Base-by-base conservation (phyloP, 2,797 vertebrate species). In the Lophius americanus region DNA sequence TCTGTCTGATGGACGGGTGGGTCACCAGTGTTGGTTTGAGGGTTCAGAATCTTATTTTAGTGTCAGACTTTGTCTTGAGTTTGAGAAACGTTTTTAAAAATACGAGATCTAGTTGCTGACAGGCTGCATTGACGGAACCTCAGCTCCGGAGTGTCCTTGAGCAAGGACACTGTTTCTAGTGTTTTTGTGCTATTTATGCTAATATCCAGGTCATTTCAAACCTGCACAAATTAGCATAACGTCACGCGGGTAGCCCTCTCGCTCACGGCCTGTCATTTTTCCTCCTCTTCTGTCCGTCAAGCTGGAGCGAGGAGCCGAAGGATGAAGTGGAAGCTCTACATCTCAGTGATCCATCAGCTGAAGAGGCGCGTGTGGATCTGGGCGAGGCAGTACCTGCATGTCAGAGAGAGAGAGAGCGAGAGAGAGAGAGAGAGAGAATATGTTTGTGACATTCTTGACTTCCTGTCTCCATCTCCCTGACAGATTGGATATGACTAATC, bases 291-390 rank as follows among this genome's bases (percentile, higher is more conserved):
- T 51, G 48, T 70, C 73, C 88, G 57, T 91, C 67, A 68, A 96
- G 95, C 85, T 64, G 89, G 89, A 70, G 95, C 92, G 95, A 11
- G 85, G 88, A 95, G 73, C 73, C 96, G 86, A 95, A 95, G 86
- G 93, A 93, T 44, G 94, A 95, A 66, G 95, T 97, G 52, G 96
- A 96, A 38, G 93, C 95, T 49, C 63, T 95, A 7, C 88, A 92
- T 66, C 92, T 96, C 85, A 95, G 93, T 76, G 91, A 94, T 9
- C 95, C 95, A 1, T 90, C 93, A 85, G 94, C 94, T 64, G 94
- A 94, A 94, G 94, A 96, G 85, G 1, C 65, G 54, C 67, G 65
- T 78, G 69, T 44, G 68, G 64, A 33, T 75, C 58, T 70, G 59
- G 75, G 38, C 37, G 5, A 23, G 12, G 23, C 68, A 36, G 64